Evolutionary conservation across 1,140 invertebrate genomes (phyloP), one percentile per base, ranked within the genome.

Genomic region (Zophobas morio): DNA sequence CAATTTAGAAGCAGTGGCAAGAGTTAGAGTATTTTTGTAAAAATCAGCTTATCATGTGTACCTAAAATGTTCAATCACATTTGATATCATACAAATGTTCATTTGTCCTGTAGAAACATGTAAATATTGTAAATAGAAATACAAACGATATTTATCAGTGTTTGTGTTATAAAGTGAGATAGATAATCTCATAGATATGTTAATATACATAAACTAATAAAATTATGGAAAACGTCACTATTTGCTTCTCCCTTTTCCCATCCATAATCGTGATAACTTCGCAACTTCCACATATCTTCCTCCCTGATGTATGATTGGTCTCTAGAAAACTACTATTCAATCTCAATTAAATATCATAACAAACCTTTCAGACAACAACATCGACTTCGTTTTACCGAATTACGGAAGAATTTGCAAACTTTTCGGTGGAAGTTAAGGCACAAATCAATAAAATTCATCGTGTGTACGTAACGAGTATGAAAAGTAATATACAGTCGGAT

Each of bases 1-100:
- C 81, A 81, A 81, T 80, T 76, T 80, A 77, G 75, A 78, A 74
- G 81, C 81, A 81, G 79, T 77, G 39, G 71, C 76, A 80, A 74
- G 75, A 81, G 75, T 79, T 81, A 80, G 81, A 76, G 80, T 81
- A 81, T 81, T 81, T 81, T 81, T 81, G 63, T 81, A 81, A 66
- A 79, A 66, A 76, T 74, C 66, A 66, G 72, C 74, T 79, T 76
- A 63, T 78, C 74, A 70, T 76, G 57, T 78, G 78, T 79, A 79
- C 78, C 78, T 79, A 75, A 20, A 20, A 78, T 51, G 47, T 71
- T 79, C 78, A 76, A 79, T 79, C 74, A 79, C 72, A 70, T 72
- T 76, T 79, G 75, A 70, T 79, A 79, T 79, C 33, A 78, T 78
- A 78, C 40, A 56, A 57, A 66, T 78, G 66, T 78, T 53, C 73